Evolutionary conservation across 2,113 vertebrate species (phyloP), one percentile per base, ranked within the genome.

Genomic region (Perca schrenkii): DNA sequence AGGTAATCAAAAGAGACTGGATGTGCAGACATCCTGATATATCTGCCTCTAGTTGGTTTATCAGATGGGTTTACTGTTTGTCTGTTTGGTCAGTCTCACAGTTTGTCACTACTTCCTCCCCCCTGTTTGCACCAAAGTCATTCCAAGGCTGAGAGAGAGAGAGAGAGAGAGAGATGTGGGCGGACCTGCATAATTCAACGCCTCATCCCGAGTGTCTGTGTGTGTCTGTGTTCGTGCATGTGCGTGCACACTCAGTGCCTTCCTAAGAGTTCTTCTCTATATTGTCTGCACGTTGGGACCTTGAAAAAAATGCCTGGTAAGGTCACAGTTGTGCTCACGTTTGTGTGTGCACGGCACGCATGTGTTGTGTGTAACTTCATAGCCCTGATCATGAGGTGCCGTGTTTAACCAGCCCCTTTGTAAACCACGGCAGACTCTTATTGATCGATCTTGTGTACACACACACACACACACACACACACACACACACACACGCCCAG

Each of bases 181-280:
- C 56, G 40, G 80, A 62, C 16, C 82, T 92, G 89, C 89, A 92
- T 93, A 88, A 91, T 90, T 91, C 78, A 87, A 52, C 36, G 60
- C 46, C 70, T 77, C 77, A 69, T 83, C 83, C 58, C 21, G 1
- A 40, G 75, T 49, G 82, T 63, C 57, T 80, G 2, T 78, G 36
- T 67, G 50, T 46, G 25, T 53, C 64, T 36, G 52, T 58, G 79
- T 49, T 25, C 0, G 25, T 53, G 63, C 47, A 14, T 63, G 75
- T 57, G 74, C 5, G 5, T 47, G 60, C 46, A 15, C 28, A 0
- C 79, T 68, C 40, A 10, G 40, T 40, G 78, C 61, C 40, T 64
- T 72, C 75, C 69, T 84, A 50, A 34, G 17, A 63, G 58, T 12
- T 64, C 65, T 22, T 83, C 77, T 79, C 52, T 83, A 91, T 83